Percentiles rank a stretch among this genome's conserved stretches.
phyloP scores from a whole-genome alignment of 2,113 vertebrate genomes.

The Hippocampus mohnikei region DNA sequence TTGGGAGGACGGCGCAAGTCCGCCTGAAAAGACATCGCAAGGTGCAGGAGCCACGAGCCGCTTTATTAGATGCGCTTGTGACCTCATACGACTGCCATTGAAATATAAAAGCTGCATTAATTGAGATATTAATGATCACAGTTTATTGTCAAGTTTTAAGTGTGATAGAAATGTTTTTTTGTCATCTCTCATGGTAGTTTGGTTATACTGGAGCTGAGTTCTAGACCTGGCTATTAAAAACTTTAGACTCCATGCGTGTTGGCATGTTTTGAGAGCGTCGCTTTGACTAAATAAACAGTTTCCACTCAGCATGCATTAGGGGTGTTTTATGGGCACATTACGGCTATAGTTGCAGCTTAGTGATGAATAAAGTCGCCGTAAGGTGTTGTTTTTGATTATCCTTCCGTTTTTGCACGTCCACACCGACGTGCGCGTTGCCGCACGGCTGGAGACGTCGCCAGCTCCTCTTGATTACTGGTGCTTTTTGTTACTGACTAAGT shows the following conservation, averaged over 20 bases:
- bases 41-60: not conserved
- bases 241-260: not conserved
- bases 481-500: slow-evolving; percentile 25
- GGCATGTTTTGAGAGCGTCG: not conserved
- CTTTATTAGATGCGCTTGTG: not conserved
- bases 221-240: too few relatives aligned
- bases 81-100: not conserved
- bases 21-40: too few relatives aligned
- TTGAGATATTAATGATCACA: not conserved
- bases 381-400: not conserved
- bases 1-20: too few relatives aligned
- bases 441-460: not conserved
- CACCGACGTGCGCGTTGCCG: not conserved
- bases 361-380: not conserved
- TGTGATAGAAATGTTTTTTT: not conserved
- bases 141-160: not conserved
- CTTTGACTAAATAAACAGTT: not conserved
- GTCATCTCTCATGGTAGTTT: not conserved
- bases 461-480: not conserved
- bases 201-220: not conserved
- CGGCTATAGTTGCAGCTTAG: not conserved
- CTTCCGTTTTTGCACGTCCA: not conserved
- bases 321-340: not conserved
- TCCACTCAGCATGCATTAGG: not conserved
- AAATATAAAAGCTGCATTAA: not conserved